Evolutionary conservation across 2,113 vertebrate species (phyloP).

Genomic region (cat (Felis catus)): F.catus_Fca126_mat1.0 CM031428.1:54975001-54975500

Average conservation of each 20-base stretch:
- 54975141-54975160: slow-evolving; percentile 15
- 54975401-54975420: slow-evolving; percentile 30
- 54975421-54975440: slow-evolving; percentile 54
- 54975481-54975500: slow-evolving; percentile 78
- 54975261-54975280: background rate
- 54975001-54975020: slow-evolving; percentile 94
- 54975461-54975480: slow-evolving; percentile 70
- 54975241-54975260: slow-evolving; percentile 14
- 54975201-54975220: background rate
- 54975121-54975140: slow-evolving; percentile 93
- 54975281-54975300: background rate
- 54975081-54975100: slow-evolving; percentile 94
- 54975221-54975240: slow-evolving; percentile 40
- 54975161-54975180: slow-evolving; percentile 52
- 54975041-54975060: slow-evolving; percentile 98
- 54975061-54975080: slow-evolving; percentile 93
- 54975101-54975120: slow-evolving; percentile 99
- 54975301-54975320: background rate
- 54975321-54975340: background rate
- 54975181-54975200: background rate
- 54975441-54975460: slow-evolving; percentile 54
- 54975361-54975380: background rate
- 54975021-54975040: slow-evolving; percentile 88
- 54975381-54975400: background rate
- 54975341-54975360: slow-evolving; percentile 25